A percentile compares a stretch with the other conserved stretches of the same genome.
Evolutionary conservation across 2,113 vertebrate genomes (phyloP).

Genomic region (Microcebus ravelobensis): DNA sequence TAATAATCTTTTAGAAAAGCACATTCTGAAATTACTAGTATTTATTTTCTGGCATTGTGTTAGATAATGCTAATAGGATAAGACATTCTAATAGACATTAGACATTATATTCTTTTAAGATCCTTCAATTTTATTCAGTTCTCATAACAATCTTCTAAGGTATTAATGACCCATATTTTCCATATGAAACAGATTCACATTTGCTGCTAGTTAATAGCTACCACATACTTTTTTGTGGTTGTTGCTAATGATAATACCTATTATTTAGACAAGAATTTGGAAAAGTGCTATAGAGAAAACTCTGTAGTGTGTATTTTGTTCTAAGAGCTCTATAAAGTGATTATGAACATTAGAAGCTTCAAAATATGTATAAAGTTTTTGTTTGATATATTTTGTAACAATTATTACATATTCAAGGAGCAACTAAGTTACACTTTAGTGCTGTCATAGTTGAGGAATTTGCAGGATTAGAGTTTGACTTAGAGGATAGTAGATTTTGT

Average conservation of each 20-base stretch:
- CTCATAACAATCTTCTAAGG: background rate
- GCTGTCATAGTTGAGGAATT: background rate
- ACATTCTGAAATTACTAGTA: background rate
- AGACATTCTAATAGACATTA: background rate
- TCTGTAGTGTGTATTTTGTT: background rate
- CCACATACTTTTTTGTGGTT: background rate
- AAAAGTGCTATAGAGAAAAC: background rate
- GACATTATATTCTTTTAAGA: background rate
- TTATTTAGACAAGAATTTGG: constrained; percentile 32
- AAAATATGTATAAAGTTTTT: background rate
- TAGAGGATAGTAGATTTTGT: background rate
- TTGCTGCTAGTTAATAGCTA: background rate
- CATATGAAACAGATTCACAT: background rate
- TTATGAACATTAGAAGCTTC: background rate
- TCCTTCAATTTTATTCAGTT: background rate
- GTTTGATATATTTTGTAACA: background rate
- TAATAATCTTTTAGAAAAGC: background rate
- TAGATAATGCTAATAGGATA: background rate
- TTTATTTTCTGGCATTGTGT: background rate
- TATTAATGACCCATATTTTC: background rate
- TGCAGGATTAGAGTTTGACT: background rate
- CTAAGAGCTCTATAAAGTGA: background rate
- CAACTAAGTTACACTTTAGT: background rate
- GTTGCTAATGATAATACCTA: background rate
- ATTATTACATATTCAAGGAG: background rate